These are phyloP conservation scores for Odontomyia ornata DNA, from an alignment of 2,888 invertebrate genomes.

Conservation along the genomic window DNA sequence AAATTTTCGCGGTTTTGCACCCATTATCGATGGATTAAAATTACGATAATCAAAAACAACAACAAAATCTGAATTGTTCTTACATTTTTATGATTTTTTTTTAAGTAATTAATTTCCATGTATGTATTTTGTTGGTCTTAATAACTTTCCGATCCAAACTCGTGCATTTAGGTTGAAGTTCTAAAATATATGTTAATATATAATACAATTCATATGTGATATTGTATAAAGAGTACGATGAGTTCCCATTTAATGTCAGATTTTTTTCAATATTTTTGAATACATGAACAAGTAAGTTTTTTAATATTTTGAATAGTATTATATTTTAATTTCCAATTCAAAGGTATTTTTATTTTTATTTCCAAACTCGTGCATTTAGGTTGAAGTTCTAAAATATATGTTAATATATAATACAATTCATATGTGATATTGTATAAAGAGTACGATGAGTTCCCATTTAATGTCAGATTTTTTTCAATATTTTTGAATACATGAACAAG, in stretches of 20 bases:
- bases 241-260: constrained; percentile 50
- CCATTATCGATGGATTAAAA: constrained; percentile 24
- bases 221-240: constrained; percentile 34
- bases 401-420: not conserved
- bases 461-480: constrained; percentile 48
- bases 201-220: not conserved
- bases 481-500: constrained; percentile 33
- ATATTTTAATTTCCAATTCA: constrained; percentile 1
- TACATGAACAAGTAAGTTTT: constrained; percentile 24
- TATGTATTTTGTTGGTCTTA: too few species aligned
- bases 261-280: constrained; percentile 36
- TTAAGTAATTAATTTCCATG: constrained; percentile 2
- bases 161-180: too few species aligned
- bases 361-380: too few species aligned
- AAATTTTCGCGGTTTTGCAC: constrained; percentile 56
- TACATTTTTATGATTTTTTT: constrained; percentile 33
- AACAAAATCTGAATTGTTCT: constrained; percentile 45
- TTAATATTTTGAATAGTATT: constrained; percentile 25
- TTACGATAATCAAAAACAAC: constrained; percentile 22
- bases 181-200: not conserved
- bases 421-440: constrained; percentile 20
- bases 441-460: constrained; percentile 47
- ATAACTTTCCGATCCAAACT: too few species aligned
- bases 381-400: too few species aligned
- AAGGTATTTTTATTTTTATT: too few species aligned